Conservation (phyloP, 1,140 invertebrate species). For the Rhynchophorus ferrugineus region DNA sequence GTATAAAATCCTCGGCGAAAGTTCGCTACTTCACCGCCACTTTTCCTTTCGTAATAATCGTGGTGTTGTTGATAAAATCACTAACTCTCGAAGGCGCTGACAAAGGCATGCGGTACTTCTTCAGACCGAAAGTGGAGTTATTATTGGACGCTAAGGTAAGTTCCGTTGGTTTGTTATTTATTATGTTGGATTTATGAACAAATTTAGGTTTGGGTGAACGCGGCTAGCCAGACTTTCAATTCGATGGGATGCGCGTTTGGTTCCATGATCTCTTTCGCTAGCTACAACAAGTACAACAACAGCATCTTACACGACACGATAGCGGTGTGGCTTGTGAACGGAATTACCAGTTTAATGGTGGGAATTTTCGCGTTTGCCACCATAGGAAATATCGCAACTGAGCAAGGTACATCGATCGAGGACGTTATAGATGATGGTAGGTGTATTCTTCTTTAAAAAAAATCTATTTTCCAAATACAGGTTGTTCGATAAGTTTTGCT, state of each 20-base stretch:
- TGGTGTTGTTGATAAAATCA: conserved; percentile 70
- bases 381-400: conserved; percentile 76
- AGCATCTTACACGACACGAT: conserved; percentile 80
- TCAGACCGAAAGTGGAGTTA: conserved; percentile 78
- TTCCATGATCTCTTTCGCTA: conserved; percentile 90
- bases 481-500: too few relatives aligned
- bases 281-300: conserved; percentile 89
- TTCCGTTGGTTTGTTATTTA: not conserved
- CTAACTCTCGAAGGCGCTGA: conserved; percentile 75
- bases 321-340: conserved; percentile 74
- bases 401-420: conserved; percentile 69
- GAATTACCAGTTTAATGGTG: conserved; percentile 73
- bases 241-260: conserved; percentile 87
- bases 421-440: conserved; percentile 78
- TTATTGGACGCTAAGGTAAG: conserved; percentile 70
- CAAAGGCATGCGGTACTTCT: conserved; percentile 73
- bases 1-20: conserved; percentile 76
- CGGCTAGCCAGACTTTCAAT: conserved; percentile 88
- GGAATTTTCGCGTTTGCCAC: conserved; percentile 84
- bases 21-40: conserved; percentile 83
- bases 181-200: not conserved
- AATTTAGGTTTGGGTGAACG: conserved; percentile 79
- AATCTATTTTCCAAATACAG: too few relatives aligned
- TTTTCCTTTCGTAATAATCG: conserved; percentile 73
- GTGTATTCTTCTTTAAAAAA: too few relatives aligned